These are phyloP conservation scores for Drosophila lutescens DNA, from an alignment of 2,888 invertebrate species.

Conservation along the genomic window DNA sequence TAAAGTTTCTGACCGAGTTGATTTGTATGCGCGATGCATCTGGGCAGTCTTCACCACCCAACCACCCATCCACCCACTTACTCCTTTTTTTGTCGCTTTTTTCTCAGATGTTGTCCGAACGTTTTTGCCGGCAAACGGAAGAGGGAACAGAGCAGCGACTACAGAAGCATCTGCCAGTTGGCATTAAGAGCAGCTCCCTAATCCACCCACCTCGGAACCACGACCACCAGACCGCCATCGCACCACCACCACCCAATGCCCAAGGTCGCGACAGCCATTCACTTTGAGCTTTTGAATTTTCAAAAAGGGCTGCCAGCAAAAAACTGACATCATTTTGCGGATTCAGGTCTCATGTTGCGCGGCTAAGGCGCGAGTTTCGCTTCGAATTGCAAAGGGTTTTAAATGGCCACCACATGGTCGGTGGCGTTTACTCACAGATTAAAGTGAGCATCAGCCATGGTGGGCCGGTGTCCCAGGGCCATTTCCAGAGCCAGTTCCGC, in stretches of 20 bases:
- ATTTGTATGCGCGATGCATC: constrained; percentile 71
- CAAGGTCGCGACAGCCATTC: constrained; percentile 73
- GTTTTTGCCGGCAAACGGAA: constrained; percentile 61
- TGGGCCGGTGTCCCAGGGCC: constrained; percentile 94
- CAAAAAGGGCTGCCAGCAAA: constrained; percentile 66
- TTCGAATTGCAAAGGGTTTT: constrained; percentile 51
- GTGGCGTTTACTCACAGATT: constrained; percentile 93
- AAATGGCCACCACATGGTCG: constrained; percentile 46
- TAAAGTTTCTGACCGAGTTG: constrained; percentile 49
- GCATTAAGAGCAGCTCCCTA: constrained; percentile 52
- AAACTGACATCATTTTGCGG: constrained; percentile 61
- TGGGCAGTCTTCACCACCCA: constrained; percentile 8
- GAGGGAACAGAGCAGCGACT: constrained; percentile 16
- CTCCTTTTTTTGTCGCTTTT: constrained; percentile 22
- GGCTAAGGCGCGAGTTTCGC: constrained; percentile 35
- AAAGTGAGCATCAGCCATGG: constrained; percentile 99
- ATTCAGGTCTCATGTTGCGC: constrained; percentile 50
- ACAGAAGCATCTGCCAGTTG: constrained; percentile 60
- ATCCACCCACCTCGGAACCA: neutral
- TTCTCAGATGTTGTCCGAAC: constrained; percentile 70
- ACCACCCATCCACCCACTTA: neutral
- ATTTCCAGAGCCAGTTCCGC: constrained; percentile 95
- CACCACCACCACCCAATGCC: constrained; percentile 21
- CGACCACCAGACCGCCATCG: constrained; percentile 9
- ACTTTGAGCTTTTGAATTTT: constrained; percentile 79